phyloP scores from a whole-genome alignment of 2,888 invertebrate genomes.

The Oligia fasciuncula region DNA sequence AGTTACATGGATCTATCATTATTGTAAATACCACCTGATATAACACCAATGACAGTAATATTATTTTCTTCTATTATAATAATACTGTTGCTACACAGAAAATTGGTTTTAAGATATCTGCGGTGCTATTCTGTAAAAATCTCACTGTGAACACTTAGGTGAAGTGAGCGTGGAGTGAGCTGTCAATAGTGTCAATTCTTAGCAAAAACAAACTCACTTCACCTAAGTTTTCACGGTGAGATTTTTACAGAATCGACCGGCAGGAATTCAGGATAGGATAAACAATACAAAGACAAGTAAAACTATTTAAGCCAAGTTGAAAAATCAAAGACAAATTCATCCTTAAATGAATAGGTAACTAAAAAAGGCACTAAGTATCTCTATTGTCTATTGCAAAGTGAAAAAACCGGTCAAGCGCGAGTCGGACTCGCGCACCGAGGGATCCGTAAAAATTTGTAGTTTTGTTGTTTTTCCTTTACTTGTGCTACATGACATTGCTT shows the following conservation, averaged over 20 bases:
- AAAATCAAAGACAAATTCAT: background rate
- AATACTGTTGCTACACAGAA: background rate
- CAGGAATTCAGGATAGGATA: background rate
- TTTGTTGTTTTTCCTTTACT: no score
- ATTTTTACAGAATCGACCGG: no score
- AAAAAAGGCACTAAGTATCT: background rate
- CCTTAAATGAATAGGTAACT: background rate
- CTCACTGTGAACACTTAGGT: no score
- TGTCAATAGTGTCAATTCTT: no score
- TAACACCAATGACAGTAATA: background rate
- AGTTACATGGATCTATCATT: conserved; percentile 22
- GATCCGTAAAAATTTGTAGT: no score
- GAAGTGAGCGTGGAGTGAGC: no score
- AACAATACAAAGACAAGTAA: background rate
- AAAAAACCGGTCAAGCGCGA: no score
- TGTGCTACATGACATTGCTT: no score
- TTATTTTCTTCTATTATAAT: background rate
- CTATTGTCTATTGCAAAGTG: background rate
- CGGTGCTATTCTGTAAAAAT: no score
- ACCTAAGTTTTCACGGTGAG: no score
- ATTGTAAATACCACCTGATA: conserved; percentile 21
- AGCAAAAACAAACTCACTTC: no score
- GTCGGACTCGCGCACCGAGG: no score
- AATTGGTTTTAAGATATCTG: background rate
- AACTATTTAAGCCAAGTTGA: background rate